These are phyloP conservation scores for Eupeodes latifasciatus DNA, from an alignment of 2,888 invertebrate species.

Conservation along the genomic window DNA sequence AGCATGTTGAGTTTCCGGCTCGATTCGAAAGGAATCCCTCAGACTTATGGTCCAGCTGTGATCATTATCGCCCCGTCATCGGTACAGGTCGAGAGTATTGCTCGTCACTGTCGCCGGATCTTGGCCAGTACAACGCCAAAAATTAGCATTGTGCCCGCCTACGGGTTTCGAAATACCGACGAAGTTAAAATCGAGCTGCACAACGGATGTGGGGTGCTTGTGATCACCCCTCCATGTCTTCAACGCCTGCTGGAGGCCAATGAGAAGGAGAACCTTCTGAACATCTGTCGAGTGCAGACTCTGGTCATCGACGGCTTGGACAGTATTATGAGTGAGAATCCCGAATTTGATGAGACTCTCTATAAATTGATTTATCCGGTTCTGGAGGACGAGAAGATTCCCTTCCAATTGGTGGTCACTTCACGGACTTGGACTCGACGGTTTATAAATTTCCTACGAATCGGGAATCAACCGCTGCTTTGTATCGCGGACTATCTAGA, in stretches of 20 bases:
- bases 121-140: constrained; percentile 81
- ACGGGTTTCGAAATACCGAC: constrained; percentile 77
- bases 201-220: constrained; percentile 89
- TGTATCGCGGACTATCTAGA: constrained; percentile 90
- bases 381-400: constrained; percentile 74
- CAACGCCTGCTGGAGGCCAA: constrained; percentile 84
- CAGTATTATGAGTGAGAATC: constrained; percentile 84
- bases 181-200: constrained; percentile 83
- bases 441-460: constrained; percentile 85
- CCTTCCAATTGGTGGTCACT: constrained; percentile 86
- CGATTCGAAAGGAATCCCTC: constrained; percentile 77
- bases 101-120: constrained; percentile 84
- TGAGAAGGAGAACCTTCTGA: constrained; percentile 84
- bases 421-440: constrained; percentile 83
- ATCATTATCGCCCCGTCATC: constrained; percentile 88
- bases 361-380: constrained; percentile 55
- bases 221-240: constrained; percentile 88
- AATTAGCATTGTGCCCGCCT: constrained; percentile 84
- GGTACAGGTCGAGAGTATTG: constrained; percentile 85
- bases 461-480: constrained; percentile 86
- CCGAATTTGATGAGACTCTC: constrained; percentile 71
- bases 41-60: constrained; percentile 87
- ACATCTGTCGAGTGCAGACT: constrained; percentile 87
- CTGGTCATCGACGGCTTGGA: constrained; percentile 90
- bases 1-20: constrained; percentile 85